Evolutionary conservation across 2,888 invertebrate genomes (phyloP), one percentile per base, ranked within the genome.

Genomic region (Tenthredo distinguenda): DNA sequence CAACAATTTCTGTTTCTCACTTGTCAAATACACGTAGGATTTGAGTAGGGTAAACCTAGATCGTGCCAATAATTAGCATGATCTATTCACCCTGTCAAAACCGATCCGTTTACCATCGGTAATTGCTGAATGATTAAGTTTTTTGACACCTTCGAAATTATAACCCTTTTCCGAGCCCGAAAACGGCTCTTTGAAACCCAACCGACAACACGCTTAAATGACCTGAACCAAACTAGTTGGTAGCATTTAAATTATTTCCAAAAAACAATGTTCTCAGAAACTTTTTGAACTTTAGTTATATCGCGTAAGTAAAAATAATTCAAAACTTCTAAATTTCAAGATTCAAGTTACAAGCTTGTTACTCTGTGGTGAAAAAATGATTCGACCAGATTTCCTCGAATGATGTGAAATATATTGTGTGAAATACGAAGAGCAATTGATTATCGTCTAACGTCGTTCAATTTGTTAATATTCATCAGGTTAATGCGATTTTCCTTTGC

Each of bases 1-100:
- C 6, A 18, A 58, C 5, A 37, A 81, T 62, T 18, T n/a, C 26
- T 3, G 40, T 21, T 34, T 77, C 55, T 21, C 55, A 43, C 40
- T 50, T 34, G 77, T 77, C 31, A 77, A 50, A 50, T 77, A 74
- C 26, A 9, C 12, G 74, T 10, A 34, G 43, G 37, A 40, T 74
- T 21, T 74, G 72, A 74, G 72, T 74, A 43, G 72, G 72, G 72
- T 74, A 5, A 74, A 10, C 43, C 40, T 74, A 74, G 40, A 43
- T 43, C 43, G 72, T 74, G 72, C 72, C 43, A 74, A 74, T 74
- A 74, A 74, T 74, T 74, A 74, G 72, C 43, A 43, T 43, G n/a
- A 74, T 74, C 72, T 74, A 74, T 74, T n/a, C 21, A 40, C 40
- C 40, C 40, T 74, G 72, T 74, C 72, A 74, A 74, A 43, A 74